phyloP scores from a whole-genome alignment of 1,140 invertebrate species.

The Teleogryllus occipitalis region DNA sequence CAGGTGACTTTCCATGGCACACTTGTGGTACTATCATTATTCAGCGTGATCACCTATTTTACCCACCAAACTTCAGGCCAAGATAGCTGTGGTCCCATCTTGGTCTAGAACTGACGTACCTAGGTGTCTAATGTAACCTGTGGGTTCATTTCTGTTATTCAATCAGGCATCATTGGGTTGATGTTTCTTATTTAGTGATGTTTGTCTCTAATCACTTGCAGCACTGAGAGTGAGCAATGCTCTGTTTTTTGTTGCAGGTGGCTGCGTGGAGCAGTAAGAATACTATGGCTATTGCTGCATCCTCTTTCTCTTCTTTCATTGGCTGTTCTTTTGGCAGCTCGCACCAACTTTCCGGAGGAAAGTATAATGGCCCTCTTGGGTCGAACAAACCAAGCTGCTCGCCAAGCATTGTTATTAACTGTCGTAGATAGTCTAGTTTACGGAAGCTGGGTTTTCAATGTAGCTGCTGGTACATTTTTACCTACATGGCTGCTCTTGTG shows the following conservation, averaged over 20 bases:
- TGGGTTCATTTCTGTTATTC: too few species aligned
- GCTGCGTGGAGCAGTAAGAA: slow-evolving; percentile 34
- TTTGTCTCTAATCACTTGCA: background rate
- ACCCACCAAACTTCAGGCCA: too few species aligned
- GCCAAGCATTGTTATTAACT: slow-evolving; percentile 68
- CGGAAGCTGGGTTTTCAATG: slow-evolving; percentile 54
- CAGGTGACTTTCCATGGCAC: too few species aligned
- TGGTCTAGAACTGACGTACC: too few species aligned
- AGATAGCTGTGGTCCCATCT: too few species aligned
- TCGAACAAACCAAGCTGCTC: slow-evolving; percentile 51
- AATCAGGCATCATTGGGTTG: too few species aligned
- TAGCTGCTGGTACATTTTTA: slow-evolving; percentile 45
- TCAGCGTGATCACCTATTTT: too few species aligned
- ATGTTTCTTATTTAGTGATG: background rate
- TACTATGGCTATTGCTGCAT: slow-evolving; percentile 57
- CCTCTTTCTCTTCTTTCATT: slow-evolving; percentile 55
- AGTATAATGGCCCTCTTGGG: slow-evolving; percentile 33
- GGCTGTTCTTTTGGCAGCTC: slow-evolving; percentile 51
- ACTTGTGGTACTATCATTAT: too few species aligned
- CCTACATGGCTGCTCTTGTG: slow-evolving; percentile 56
- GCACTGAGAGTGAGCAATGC: background rate
- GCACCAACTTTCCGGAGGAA: slow-evolving; percentile 52
- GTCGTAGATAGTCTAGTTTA: slow-evolving; percentile 73
- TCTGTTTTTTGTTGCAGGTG: slow-evolving; percentile 29
- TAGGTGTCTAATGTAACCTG: too few species aligned